phyloP scores from a whole-genome alignment of 2,797 vertebrate genomes.

The Pyrocephalus nanus region DNA sequence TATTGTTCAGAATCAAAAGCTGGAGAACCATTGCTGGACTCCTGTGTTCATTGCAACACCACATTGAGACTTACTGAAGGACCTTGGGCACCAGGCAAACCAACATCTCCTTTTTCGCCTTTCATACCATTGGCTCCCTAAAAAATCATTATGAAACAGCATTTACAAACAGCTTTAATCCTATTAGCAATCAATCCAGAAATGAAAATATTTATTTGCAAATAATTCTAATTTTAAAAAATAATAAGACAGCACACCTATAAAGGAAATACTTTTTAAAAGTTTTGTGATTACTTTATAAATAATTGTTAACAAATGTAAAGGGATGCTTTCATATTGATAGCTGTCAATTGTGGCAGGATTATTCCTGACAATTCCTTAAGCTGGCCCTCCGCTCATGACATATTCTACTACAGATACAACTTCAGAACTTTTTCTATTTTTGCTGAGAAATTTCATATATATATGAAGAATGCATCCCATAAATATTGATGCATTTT shows the following conservation, averaged over 20 bases:
- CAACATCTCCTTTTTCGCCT: slow-evolving; percentile 92
- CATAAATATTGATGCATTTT: not conserved
- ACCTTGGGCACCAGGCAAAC: slow-evolving; percentile 90
- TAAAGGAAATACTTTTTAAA: not conserved
- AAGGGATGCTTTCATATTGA: not conserved
- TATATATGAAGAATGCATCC: not conserved
- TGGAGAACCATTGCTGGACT: not conserved
- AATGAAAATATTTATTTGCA: not conserved
- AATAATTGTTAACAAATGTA: not conserved
- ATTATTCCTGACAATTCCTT: not conserved
- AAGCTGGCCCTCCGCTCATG: not conserved
- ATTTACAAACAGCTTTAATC: not conserved
- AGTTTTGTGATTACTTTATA: not conserved
- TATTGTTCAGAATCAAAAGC: not conserved
- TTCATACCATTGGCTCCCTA: slow-evolving; percentile 93
- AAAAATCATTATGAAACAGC: slow-evolving; percentile 23
- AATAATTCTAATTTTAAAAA: not conserved
- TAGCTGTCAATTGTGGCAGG: not conserved
- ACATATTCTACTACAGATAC: not conserved
- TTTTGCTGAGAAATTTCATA: not conserved
- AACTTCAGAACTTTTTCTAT: not conserved
- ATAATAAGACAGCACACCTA: not conserved
- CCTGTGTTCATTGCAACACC: not conserved
- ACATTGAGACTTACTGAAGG: slow-evolving; percentile 86
- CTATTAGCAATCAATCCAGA: not conserved